These are phyloP conservation scores for Archivesica marissinica DNA, from an alignment of 1,140 invertebrate genomes.

Conservation along the genomic window DNA sequence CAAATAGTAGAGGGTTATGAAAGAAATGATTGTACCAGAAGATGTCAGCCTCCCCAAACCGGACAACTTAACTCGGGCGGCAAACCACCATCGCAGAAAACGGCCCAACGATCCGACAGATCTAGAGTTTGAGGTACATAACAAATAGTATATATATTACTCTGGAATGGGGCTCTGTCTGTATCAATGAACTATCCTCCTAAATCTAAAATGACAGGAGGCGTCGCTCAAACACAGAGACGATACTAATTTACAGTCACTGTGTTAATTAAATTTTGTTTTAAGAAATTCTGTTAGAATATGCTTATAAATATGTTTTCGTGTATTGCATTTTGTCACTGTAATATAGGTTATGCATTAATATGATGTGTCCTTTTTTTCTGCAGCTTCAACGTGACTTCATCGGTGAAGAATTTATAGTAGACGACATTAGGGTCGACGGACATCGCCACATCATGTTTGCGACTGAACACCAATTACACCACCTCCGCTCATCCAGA, in stretches of 20 bases:
- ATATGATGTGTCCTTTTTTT: background rate
- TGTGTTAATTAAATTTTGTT: too few species aligned
- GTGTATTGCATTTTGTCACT: background rate
- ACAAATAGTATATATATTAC: background rate
- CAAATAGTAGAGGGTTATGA: constrained; percentile 4
- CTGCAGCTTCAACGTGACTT: constrained; percentile 10
- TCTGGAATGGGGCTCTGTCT: background rate
- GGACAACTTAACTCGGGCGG: background rate
- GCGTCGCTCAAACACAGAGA: too few species aligned
- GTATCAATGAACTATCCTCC: background rate
- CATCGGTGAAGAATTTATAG: constrained; percentile 19
- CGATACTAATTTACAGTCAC: too few species aligned
- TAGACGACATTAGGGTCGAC: constrained; percentile 11
- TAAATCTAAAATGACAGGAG: too few species aligned
- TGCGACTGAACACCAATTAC: background rate
- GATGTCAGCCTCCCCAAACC: constrained; percentile 1
- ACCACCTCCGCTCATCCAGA: background rate
- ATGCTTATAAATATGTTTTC: background rate
- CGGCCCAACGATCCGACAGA: constrained; percentile 4
- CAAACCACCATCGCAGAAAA: constrained; percentile 9
- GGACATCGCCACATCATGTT: constrained; percentile 22
- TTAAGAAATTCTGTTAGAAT: too few species aligned
- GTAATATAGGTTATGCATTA: background rate
- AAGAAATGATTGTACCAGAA: constrained; percentile 4
- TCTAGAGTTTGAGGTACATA: background rate